A percentile compares a stretch with the other conserved stretches of the same genome.
Conservation (phyloP, 1,140 invertebrate genomes). For the Drosophila triauraria region DNA sequence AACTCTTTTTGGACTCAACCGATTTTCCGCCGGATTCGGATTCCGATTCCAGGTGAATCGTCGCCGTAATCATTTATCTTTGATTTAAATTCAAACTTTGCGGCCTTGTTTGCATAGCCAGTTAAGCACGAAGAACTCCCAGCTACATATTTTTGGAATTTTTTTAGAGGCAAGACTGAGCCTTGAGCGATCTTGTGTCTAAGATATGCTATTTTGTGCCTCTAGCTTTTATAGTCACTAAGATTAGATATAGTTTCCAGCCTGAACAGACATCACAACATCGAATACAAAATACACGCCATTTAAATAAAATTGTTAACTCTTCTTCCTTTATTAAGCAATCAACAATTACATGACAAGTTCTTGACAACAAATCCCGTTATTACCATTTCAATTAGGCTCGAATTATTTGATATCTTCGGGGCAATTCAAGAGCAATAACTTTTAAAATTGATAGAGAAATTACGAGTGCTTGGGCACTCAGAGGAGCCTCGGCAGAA, state of each 20-base stretch:
- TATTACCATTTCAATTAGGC: neutral
- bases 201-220: too few species aligned
- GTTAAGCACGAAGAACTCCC: neutral
- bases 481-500: conserved; percentile 7
- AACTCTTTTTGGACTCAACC: conserved; percentile 32
- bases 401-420: neutral
- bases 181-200: too few species aligned
- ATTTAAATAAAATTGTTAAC: neutral
- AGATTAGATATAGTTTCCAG: too few species aligned
- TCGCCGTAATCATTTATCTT: neutral
- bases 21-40: conserved; percentile 29
- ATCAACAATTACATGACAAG: neutral
- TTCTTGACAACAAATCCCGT: neutral
- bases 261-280: too few species aligned
- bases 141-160: too few species aligned
- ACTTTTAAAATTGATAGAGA: conserved; percentile 33
- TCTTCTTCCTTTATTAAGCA: neutral
- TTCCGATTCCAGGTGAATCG: conserved; percentile 5
- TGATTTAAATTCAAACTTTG: conserved; percentile 1
- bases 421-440: conserved; percentile 22
- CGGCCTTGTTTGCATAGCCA: neutral
- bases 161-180: neutral
- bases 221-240: too few species aligned
- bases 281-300: neutral
- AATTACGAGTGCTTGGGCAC: conserved; percentile 13